Percentiles rank a stretch among this genome's conserved stretches.
Conservation (phyloP, 2,888 invertebrate species). For the Zygothrica quintamaculata region DNA sequence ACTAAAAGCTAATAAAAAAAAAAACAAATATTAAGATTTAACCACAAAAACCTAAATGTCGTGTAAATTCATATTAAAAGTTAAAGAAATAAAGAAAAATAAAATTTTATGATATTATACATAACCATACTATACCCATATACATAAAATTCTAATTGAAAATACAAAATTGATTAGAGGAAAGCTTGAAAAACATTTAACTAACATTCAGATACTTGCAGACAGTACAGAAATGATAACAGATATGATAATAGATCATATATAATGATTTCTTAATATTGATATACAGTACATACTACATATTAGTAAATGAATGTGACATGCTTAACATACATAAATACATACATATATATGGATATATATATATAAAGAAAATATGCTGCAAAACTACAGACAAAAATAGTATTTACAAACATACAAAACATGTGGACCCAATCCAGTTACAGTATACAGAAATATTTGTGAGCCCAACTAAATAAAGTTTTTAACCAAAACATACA, state of each 20-base stretch:
- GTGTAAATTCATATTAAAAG: slow-evolving; percentile 74
- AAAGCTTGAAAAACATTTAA: slow-evolving; percentile 23
- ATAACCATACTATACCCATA: slow-evolving; percentile 24
- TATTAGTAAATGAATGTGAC: slow-evolving; percentile 62
- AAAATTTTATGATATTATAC: slow-evolving; percentile 14
- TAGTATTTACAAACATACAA: slow-evolving; percentile 17
- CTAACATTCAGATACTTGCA: slow-evolving; percentile 27
- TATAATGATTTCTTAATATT: slow-evolving; percentile 40
- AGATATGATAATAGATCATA: slow-evolving; percentile 20
- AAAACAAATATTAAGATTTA: slow-evolving; percentile 30
- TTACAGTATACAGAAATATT: slow-evolving; percentile 17
- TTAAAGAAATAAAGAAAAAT: slow-evolving; percentile 11
- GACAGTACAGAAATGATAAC: slow-evolving; percentile 6
- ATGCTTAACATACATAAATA: slow-evolving; percentile 46
- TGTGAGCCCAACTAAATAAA: slow-evolving; percentile 9
- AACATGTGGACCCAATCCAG: slow-evolving; percentile 25
- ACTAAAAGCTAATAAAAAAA: slow-evolving; percentile 4
- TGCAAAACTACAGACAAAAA: slow-evolving; percentile 8
- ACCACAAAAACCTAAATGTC: slow-evolving; percentile 73
- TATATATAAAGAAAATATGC: slow-evolving; percentile 10
- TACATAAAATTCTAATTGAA: no score
- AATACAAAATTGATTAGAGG: slow-evolving; percentile 28
- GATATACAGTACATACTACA: slow-evolving; percentile 30
- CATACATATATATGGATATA: slow-evolving; percentile 39
- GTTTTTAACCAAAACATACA: slow-evolving; percentile 29